Evolutionary conservation across 2,113 vertebrate genomes (phyloP).

Genomic region (Neotragus pygmaeus): DNA sequence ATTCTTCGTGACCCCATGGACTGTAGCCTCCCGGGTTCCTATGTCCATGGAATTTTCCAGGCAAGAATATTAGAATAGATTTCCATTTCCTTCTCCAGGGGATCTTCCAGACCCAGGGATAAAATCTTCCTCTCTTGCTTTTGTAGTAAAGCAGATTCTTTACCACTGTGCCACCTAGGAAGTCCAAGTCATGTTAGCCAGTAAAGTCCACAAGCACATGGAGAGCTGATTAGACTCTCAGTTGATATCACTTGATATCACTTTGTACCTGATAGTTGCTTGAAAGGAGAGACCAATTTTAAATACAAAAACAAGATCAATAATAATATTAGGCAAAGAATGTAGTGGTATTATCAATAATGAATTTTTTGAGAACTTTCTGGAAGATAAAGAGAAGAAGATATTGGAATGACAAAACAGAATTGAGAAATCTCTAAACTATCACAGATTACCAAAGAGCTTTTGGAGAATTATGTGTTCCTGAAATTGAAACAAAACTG

Average conservation of each 20-base stretch:
- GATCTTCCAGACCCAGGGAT: not conserved
- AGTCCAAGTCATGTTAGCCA: not conserved
- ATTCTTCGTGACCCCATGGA: not conserved
- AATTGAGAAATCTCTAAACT: not conserved
- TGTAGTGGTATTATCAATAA: not conserved
- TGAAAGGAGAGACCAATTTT: not conserved
- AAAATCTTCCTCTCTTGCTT: not conserved
- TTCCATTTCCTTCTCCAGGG: not conserved
- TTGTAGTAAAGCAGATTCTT: not conserved
- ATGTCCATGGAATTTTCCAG: not conserved
- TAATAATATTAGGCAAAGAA: not conserved
- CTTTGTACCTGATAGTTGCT: not conserved
- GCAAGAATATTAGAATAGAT: not conserved
- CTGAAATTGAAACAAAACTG: not conserved
- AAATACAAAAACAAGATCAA: not conserved
- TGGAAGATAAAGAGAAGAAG: not conserved
- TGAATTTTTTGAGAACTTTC: not conserved
- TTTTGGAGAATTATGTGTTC: not conserved
- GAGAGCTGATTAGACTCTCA: too few species aligned
- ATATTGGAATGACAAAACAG: not conserved
- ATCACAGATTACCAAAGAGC: not conserved
- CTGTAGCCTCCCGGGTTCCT: not conserved
- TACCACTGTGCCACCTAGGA: not conserved
- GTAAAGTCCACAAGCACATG: not conserved
- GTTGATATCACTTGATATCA: not conserved